Percentiles rank a stretch among this genome's conserved stretches.
These are phyloP conservation scores for Rhinolophus ferrumequinum DNA, from an alignment of 2,113 vertebrate species.

Conservation along the genomic window DNA sequence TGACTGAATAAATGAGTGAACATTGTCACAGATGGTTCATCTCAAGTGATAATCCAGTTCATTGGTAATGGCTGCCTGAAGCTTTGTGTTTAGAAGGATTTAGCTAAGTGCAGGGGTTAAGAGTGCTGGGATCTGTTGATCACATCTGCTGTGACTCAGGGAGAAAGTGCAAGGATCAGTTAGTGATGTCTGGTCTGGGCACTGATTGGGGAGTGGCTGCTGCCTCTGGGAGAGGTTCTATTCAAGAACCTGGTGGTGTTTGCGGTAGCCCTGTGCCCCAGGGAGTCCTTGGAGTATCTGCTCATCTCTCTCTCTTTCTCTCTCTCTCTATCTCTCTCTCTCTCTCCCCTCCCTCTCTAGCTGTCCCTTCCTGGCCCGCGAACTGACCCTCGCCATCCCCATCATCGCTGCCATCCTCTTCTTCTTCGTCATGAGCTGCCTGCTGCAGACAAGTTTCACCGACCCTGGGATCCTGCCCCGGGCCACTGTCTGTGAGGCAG, in stretches of 20 bases:
- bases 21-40: not conserved
- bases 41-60: not conserved
- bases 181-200: not conserved
- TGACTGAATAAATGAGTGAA: not conserved
- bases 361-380: constrained; percentile 94
- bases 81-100: not conserved
- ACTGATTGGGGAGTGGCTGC: no score
- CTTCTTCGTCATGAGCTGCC: constrained; percentile 93
- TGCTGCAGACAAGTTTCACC: constrained; percentile 96
- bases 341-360: constrained; percentile 79
- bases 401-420: constrained; percentile 93
- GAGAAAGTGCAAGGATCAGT: not conserved
- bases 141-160: not conserved
- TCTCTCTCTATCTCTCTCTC: no score
- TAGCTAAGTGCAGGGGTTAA: not conserved
- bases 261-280: not conserved
- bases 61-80: not conserved
- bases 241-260: not conserved
- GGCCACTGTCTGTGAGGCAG: constrained; percentile 94
- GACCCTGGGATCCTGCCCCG: constrained; percentile 97
- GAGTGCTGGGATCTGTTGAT: not conserved
- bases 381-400: constrained; percentile 94
- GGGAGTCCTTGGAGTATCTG: not conserved
- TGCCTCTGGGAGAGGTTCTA: not conserved
- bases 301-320: constrained; percentile 49